phyloP scores from a whole-genome alignment of 2,888 invertebrate genomes.

The Graphium colonna region DNA sequence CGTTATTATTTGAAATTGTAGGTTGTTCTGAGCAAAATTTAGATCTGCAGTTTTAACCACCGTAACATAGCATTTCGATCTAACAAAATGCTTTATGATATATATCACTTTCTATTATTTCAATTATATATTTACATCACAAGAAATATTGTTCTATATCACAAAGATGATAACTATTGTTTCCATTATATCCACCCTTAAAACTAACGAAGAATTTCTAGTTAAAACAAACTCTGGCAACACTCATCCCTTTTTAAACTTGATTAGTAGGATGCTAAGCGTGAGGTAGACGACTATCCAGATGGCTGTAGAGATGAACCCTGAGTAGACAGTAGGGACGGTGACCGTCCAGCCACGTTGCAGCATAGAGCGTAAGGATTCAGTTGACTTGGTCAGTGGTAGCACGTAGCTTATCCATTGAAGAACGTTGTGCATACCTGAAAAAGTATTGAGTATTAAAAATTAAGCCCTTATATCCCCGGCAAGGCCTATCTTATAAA shows the following conservation, averaged over 20 bases:
- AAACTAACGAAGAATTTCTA: not conserved
- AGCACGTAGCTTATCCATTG: slow-evolving; percentile 86
- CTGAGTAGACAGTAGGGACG: slow-evolving; percentile 87
- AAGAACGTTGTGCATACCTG: slow-evolving; percentile 87
- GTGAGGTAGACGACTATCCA: slow-evolving; percentile 91
- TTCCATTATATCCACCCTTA: slow-evolving; percentile 8
- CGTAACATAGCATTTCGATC: too few relatives aligned
- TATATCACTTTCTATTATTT: not conserved
- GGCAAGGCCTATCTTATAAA: too few relatives aligned
- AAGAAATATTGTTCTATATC: slow-evolving; percentile 15
- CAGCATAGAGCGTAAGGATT: slow-evolving; percentile 90
- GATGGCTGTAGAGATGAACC: slow-evolving; percentile 87
- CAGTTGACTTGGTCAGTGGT: slow-evolving; percentile 93
- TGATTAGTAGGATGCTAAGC: slow-evolving; percentile 86
- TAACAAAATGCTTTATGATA: too few relatives aligned
- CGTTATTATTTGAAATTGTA: too few relatives aligned
- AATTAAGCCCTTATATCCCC: too few relatives aligned
- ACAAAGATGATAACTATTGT: not conserved
- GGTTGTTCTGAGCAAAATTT: too few relatives aligned
- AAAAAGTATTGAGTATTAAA: slow-evolving; percentile 14
- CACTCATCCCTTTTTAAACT: slow-evolving; percentile 90
- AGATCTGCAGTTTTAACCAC: too few relatives aligned
- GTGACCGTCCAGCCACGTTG: slow-evolving; percentile 90
- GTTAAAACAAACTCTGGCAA: not conserved
- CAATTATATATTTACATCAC: slow-evolving; percentile 11